Evolutionary conservation across 2,113 vertebrate species (phyloP).

Genomic region (Hippoglossus stenolepis): DNA sequence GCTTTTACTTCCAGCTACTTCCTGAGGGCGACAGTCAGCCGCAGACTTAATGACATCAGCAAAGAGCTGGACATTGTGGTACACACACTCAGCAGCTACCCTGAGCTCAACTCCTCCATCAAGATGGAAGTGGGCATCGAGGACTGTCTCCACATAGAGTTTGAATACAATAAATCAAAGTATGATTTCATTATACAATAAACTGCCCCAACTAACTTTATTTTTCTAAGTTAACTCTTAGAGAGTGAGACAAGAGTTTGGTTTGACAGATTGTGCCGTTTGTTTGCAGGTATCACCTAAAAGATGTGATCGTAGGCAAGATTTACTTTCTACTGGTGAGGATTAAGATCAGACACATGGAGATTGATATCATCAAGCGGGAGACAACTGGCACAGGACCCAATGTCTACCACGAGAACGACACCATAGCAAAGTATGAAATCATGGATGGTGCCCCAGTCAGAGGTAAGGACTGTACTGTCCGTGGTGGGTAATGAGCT

Average conservation of each 20-base stretch:
- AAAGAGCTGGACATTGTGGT: constrained; percentile 97
- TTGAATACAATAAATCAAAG: constrained; percentile 99
- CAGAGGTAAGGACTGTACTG: constrained; percentile 82
- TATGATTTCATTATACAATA: constrained; percentile 68
- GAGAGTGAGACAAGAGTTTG: neutral
- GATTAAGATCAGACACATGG: constrained; percentile 95
- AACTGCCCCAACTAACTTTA: neutral
- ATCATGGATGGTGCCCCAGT: constrained; percentile 98
- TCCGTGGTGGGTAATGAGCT: neutral
- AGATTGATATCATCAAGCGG: constrained; percentile 94
- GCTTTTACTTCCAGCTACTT: constrained; percentile 86
- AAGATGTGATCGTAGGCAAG: constrained; percentile 95
- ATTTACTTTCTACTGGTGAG: constrained; percentile 95
- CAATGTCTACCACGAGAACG: constrained; percentile 92
- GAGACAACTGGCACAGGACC: constrained; percentile 92
- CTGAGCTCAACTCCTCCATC: constrained; percentile 95
- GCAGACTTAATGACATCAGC: constrained; percentile 90
- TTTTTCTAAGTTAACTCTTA: too few species aligned
- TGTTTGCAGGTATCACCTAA: constrained; percentile 88
- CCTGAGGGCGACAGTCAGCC: constrained; percentile 91
- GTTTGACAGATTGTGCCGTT: neutral
- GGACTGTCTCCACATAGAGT: constrained; percentile 97
- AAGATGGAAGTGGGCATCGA: constrained; percentile 99
- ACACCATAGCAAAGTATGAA: constrained; percentile 94
- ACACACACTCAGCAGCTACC: constrained; percentile 93